Evolutionary conservation across 1,140 invertebrate species (phyloP).

Genomic region (Drosophila hydei): DNA sequence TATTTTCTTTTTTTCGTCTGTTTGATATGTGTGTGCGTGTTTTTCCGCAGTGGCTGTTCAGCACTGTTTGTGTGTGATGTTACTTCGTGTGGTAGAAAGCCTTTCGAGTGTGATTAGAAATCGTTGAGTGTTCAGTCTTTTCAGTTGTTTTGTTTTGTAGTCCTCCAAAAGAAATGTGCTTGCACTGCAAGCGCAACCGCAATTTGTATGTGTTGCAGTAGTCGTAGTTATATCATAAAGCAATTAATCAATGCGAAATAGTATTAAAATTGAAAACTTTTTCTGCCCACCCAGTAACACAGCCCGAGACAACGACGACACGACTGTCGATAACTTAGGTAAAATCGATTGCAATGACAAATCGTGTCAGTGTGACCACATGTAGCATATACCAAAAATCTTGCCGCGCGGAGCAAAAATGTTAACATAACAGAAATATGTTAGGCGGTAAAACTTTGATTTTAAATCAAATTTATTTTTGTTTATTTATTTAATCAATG

Average conservation of each 20-base stretch:
- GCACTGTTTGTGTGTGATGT: conserved; percentile 33
- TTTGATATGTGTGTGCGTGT: conserved; percentile 24
- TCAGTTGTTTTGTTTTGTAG: conserved; percentile 53
- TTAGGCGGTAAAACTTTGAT: not conserved
- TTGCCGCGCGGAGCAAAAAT: not conserved
- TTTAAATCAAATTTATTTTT: not conserved
- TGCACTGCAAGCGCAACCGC: conserved; percentile 51
- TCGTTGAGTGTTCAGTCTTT: conserved; percentile 70
- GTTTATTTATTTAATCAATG: not conserved
- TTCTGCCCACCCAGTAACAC: conserved; percentile 62
- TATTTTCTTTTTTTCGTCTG: not conserved
- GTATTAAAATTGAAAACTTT: conserved; percentile 63
- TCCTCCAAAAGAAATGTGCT: conserved; percentile 43
- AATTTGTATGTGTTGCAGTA: conserved; percentile 36
- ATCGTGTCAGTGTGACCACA: conserved; percentile 19
- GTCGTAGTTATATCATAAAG: conserved; percentile 59
- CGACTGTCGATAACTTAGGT: conserved; percentile 35
- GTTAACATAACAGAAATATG: conserved; percentile 10
- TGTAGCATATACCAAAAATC: not conserved
- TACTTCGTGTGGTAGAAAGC: conserved; percentile 66
- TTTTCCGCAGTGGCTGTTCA: conserved; percentile 44
- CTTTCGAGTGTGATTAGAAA: conserved; percentile 70
- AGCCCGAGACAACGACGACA: conserved; percentile 76
- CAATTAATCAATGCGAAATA: conserved; percentile 69
- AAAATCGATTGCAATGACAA: conserved; percentile 20